Conservation (phyloP, 2,797 vertebrate species). For the Brotula barbata region DNA sequence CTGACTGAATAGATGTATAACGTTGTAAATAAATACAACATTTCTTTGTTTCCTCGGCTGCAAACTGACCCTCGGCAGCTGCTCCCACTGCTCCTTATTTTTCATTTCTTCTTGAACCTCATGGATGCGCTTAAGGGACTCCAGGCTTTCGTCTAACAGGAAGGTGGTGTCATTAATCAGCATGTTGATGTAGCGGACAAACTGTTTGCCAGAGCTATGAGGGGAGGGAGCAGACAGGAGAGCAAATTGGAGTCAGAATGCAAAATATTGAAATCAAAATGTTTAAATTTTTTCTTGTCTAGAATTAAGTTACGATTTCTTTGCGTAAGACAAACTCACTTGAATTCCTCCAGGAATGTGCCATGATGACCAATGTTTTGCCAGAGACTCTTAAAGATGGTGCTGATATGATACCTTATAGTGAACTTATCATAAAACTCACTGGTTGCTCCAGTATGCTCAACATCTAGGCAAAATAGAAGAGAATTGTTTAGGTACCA, state of each 20-base stretch:
- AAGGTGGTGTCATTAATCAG: constrained; percentile 99
- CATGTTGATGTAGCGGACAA: constrained; percentile 99
- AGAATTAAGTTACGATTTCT: background rate
- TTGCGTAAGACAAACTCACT: constrained; percentile 82
- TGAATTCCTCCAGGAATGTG: constrained; percentile 99
- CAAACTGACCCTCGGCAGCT: constrained; percentile 90
- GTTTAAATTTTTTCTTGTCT: background rate
- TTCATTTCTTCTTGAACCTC: constrained; percentile 99
- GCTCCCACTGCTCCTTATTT: constrained; percentile 97
- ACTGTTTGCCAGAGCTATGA: constrained; percentile 96
- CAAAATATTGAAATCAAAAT: background rate
- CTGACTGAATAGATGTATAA: background rate
- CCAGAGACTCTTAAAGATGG: constrained; percentile 99
- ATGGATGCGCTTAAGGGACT: constrained; percentile 98
- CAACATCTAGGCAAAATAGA: constrained; percentile 83
- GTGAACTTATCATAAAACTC: constrained; percentile 99
- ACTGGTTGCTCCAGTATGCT: constrained; percentile 96
- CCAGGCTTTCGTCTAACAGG: constrained; percentile 96
- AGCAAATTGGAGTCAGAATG: constrained; percentile 11
- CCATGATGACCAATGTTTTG: constrained; percentile 96
- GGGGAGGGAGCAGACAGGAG: constrained; percentile 2
- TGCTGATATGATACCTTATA: constrained; percentile 99
- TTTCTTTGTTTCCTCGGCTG: background rate
- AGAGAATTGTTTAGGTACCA: background rate
- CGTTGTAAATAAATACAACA: background rate